Conservation (phyloP, 2,888 invertebrate genomes). For the Ochropacha duplaris region DNA sequence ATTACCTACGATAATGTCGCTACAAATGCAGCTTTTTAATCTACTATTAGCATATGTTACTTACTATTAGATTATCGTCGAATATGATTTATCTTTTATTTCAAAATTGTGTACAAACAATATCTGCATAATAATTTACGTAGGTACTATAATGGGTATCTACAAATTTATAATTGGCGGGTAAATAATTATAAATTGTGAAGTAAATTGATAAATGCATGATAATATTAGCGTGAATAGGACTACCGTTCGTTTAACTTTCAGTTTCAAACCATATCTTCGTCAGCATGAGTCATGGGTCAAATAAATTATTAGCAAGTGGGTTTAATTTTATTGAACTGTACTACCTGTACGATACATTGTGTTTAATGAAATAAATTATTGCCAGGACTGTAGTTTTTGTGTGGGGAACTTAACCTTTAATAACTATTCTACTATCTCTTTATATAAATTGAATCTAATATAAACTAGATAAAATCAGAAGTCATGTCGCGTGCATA, state of each 20-base stretch:
- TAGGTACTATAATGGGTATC: slow-evolving; percentile 7
- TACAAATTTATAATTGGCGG: slow-evolving; percentile 7
- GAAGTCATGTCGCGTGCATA: neutral
- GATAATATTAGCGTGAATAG: neutral
- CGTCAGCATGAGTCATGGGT: neutral
- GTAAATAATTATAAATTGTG: neutral
- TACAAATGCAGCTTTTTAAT: slow-evolving; percentile 24
- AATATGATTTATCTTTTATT: neutral
- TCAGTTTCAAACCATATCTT: neutral
- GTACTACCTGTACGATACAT: neutral
- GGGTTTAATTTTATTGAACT: neutral
- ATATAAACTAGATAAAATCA: neutral
- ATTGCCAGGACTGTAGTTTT: neutral
- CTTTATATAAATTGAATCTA: neutral
- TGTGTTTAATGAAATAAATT: neutral
- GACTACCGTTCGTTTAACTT: neutral
- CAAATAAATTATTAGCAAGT: slow-evolving; percentile 19
- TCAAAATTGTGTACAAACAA: too few relatives aligned
- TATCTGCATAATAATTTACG: neutral
- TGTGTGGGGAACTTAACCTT: neutral
- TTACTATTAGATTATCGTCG: neutral
- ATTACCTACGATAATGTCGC: slow-evolving; percentile 41
- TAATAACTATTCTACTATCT: neutral
- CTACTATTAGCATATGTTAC: slow-evolving; percentile 3
- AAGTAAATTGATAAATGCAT: neutral